Base-by-base conservation (phyloP, 2,888 invertebrate species). In the Cryptus viduatorius region DNA sequence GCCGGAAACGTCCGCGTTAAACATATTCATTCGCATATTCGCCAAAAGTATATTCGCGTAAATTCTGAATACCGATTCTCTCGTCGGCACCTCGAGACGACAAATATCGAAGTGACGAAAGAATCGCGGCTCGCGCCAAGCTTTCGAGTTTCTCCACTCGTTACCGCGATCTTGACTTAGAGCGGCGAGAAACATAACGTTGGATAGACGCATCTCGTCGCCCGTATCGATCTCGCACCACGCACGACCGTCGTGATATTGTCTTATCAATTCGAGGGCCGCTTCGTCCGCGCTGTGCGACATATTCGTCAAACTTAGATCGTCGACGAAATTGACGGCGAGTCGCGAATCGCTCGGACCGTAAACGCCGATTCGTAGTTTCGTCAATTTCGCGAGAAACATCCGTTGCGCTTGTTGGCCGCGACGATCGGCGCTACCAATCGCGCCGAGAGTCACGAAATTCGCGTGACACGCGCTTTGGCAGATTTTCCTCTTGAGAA, bases 261-360 rank as follows among this genome's bases (percentile, higher is more conserved):
- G 96, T 16, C 96, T 92, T 7, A 96, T 93, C 29, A 96, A 93
- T 90, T 96, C 96, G 12, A 82, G 86, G 94, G 95, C 5, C 94
- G 94, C 53, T 16, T 79, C 75, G 10, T 61, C 50, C 31, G 37
- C 71, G 89, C 94, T 95, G 14, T 92, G 91, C 87, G 94, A 95
- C 84, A 92, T 93, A 50, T 91, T 92, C n/a, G 56, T 24, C 3
- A 95, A 94, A 90, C 96, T 95, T 87, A 96, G 90, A 90, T 96
- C 96, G 89, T 96, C 96, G 29, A 96, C 94, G 89, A 96, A 96
- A 82, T 96, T 95, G 8, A 96, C 92, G 75, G 95, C 95, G 71
- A 94, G 94, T 89, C 95, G 95, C 4, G 95, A 94, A 84, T 94
- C 92, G 4, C 95, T 94, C 1, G 96, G 95, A 0, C 95, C 95